phyloP scores from a whole-genome alignment of 2,888 invertebrate genomes.

The Nesidiocoris tenuis region DNA sequence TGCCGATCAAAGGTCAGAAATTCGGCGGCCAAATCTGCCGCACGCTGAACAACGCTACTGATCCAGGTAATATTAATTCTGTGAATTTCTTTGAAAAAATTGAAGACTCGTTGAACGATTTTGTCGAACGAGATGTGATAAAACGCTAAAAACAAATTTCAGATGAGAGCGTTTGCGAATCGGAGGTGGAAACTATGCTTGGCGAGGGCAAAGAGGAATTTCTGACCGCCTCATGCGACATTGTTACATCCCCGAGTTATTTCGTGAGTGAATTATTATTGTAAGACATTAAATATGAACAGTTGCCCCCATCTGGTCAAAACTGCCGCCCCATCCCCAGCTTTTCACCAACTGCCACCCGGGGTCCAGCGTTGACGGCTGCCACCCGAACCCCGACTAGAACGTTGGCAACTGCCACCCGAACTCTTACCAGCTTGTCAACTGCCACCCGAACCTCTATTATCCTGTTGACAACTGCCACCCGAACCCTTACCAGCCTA shows the following conservation, averaged over 20 bases:
- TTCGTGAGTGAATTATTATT: conserved; percentile 42
- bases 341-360: no score
- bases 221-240: conserved; percentile 46
- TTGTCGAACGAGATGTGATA: background rate
- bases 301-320: no score
- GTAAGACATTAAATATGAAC: no score
- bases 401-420: no score
- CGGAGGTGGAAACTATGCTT: conserved; percentile 45
- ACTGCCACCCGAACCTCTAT: no score
- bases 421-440: no score
- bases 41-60: conserved; percentile 41
- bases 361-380: no score
- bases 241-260: conserved; percentile 42
- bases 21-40: conserved; percentile 45
- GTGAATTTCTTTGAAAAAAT: background rate
- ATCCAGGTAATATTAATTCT: conserved; percentile 9
- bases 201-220: conserved; percentile 46
- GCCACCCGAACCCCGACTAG: no score
- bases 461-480: no score
- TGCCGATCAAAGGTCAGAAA: conserved; percentile 45
- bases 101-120: background rate
- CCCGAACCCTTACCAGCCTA: no score
- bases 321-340: no score
- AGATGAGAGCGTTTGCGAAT: conserved; percentile 42
- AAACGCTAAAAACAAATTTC: background rate